These are phyloP conservation scores for Felis chaus DNA, from an alignment of 2,113 vertebrate species.

Conservation along the genomic window DNA sequence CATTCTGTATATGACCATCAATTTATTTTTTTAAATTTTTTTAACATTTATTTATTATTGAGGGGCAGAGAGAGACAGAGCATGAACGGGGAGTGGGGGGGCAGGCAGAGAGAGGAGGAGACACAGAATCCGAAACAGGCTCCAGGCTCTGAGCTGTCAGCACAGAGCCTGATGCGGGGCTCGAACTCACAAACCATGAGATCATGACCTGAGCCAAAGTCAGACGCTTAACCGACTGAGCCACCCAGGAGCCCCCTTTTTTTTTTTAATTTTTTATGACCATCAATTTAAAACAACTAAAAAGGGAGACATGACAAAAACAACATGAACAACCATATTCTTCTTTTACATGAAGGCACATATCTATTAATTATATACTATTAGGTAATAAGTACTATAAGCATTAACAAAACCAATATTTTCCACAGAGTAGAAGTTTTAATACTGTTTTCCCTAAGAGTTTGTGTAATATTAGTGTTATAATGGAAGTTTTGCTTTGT, in stretches of 20 bases:
- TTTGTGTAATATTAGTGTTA: not conserved
- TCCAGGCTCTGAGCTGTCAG: no score
- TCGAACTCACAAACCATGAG: no score
- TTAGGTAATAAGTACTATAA: not conserved
- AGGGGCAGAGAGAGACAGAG: no score
- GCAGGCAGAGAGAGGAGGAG: no score
- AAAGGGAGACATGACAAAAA: slow-evolving; percentile 2
- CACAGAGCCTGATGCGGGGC: no score
- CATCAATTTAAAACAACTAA: not conserved
- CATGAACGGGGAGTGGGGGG: no score
- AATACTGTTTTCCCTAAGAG: not conserved
- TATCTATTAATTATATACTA: not conserved
- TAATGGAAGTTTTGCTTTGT: not conserved
- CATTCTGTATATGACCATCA: not conserved
- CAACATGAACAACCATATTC: not conserved
- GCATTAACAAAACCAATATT: not conserved
- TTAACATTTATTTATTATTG: no score
- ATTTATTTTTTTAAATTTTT: not conserved
- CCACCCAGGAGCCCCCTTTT: no score
- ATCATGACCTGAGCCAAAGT: no score
- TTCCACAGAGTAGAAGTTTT: not conserved
- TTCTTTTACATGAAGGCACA: not conserved
- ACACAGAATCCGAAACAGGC: no score
- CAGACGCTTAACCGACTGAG: no score
- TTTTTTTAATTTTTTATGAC: not conserved